phyloP scores from a whole-genome alignment of 2,797 vertebrate genomes.

The Muscicapa comitata region DNA sequence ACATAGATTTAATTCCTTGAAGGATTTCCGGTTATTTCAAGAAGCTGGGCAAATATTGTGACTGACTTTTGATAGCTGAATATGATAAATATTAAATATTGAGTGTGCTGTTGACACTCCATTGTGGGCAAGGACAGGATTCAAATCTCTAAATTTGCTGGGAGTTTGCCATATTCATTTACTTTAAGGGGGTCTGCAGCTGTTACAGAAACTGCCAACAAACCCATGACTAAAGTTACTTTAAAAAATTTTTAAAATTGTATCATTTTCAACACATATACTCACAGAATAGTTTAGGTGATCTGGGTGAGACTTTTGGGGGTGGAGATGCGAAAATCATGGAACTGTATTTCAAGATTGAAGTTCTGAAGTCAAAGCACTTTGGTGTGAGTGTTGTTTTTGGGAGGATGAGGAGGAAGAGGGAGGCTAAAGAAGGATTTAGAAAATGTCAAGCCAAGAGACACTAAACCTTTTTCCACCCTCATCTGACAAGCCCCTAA shows the following conservation, averaged over 20 bases:
- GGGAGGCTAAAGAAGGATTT: background rate
- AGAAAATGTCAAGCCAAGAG: background rate
- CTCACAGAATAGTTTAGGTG: background rate
- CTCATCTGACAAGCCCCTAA: background rate
- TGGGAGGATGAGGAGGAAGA: background rate
- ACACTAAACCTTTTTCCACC: background rate
- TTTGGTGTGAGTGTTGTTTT: background rate
- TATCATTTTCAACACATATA: background rate
- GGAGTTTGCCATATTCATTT: background rate
- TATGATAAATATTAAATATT: background rate
- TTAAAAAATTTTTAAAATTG: fast-evolving
- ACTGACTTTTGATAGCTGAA: background rate
- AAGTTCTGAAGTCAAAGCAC: background rate
- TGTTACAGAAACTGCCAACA: background rate
- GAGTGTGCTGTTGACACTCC: background rate
- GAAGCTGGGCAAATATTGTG: background rate
- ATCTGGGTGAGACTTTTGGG: background rate
- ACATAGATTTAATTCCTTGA: fast-evolving
- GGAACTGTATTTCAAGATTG: background rate
- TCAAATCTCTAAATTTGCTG: background rate
- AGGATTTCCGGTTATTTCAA: background rate
- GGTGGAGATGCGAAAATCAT: background rate
- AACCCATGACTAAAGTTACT: background rate
- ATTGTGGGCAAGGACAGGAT: background rate
- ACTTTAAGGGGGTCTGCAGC: background rate